phyloP scores from a whole-genome alignment of 2,113 vertebrate species.

The Myotis brandtii region DNA sequence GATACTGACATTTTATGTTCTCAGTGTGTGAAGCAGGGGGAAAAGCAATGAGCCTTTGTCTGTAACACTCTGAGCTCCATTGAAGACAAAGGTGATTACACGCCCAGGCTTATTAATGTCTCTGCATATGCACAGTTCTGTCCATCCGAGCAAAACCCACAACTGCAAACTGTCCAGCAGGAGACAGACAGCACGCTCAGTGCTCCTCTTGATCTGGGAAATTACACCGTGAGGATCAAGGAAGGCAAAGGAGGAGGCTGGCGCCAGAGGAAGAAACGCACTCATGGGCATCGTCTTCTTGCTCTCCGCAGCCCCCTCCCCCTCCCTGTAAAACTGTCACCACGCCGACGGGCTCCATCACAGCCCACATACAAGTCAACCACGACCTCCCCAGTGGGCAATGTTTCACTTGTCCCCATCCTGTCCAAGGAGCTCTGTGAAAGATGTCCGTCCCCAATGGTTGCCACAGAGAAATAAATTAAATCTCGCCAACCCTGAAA shows the following conservation, averaged over 20 bases:
- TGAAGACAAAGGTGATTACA: constrained; percentile 64
- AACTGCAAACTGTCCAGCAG: background rate
- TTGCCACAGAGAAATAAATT: constrained; percentile 64
- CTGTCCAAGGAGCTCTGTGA: constrained; percentile 1
- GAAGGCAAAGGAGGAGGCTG: background rate
- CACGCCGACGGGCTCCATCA: too few relatives aligned
- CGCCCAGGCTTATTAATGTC: constrained; percentile 37
- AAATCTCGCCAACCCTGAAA: constrained; percentile 59
- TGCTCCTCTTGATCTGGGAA: constrained; percentile 51
- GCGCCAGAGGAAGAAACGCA: background rate
- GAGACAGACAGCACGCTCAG: background rate
- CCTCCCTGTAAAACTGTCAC: background rate
- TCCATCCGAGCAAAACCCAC: background rate
- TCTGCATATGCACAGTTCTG: background rate
- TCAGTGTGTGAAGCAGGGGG: background rate
- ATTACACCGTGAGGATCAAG: background rate
- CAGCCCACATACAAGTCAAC: background rate
- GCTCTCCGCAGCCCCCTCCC: background rate
- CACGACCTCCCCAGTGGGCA: background rate
- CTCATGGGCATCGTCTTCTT: background rate
- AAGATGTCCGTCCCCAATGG: constrained; percentile 22
- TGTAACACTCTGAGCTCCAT: constrained; percentile 18
- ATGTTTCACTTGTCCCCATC: background rate
- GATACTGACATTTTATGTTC: background rate
- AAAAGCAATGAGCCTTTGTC: background rate